These are phyloP conservation scores for Drosophila subpulchrella DNA, from an alignment of 1,140 invertebrate genomes.

Conservation along the genomic window DNA sequence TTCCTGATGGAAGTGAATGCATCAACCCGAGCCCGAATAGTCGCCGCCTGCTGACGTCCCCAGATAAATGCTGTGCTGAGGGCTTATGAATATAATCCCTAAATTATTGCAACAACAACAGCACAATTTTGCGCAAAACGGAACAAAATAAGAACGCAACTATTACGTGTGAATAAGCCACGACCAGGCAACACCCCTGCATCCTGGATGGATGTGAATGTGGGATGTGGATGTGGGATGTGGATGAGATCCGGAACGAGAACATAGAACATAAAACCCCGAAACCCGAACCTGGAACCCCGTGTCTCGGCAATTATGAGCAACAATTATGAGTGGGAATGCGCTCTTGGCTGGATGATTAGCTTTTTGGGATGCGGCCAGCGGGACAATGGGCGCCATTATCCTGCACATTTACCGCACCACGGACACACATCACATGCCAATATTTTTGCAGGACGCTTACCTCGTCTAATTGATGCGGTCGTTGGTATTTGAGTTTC, in stretches of 20 bases:
- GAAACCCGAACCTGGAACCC: neutral
- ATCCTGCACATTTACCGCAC: slow-evolving; percentile 42
- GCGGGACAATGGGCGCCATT: slow-evolving; percentile 58
- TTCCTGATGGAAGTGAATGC: slow-evolving; percentile 1
- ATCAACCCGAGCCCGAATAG: slow-evolving; percentile 11
- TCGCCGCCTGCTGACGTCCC: slow-evolving; percentile 32
- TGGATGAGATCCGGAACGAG: slow-evolving; percentile 6
- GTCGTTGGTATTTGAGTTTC: slow-evolving; percentile 45
- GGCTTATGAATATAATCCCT: slow-evolving; percentile 81
- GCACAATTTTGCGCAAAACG: slow-evolving; percentile 44
- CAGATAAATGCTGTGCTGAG: slow-evolving; percentile 62
- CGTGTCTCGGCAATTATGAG: slow-evolving; percentile 64
- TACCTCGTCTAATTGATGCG: slow-evolving; percentile 70
- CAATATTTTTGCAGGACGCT: slow-evolving; percentile 48
- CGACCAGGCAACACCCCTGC: slow-evolving; percentile 25
- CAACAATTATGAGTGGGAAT: slow-evolving; percentile 64
- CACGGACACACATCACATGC: slow-evolving; percentile 41
- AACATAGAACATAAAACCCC: neutral
- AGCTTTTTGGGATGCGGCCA: slow-evolving; percentile 69
- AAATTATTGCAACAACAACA: slow-evolving; percentile 78
- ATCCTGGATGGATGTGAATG: slow-evolving; percentile 11
- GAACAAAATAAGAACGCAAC: slow-evolving; percentile 63
- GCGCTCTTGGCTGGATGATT: slow-evolving; percentile 67
- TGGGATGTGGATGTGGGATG: slow-evolving; percentile 2
- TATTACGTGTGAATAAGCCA: slow-evolving; percentile 75